These are phyloP conservation scores for Aldrovandia affinis DNA, from an alignment of 2,797 vertebrate species.

Conservation along the genomic window DNA sequence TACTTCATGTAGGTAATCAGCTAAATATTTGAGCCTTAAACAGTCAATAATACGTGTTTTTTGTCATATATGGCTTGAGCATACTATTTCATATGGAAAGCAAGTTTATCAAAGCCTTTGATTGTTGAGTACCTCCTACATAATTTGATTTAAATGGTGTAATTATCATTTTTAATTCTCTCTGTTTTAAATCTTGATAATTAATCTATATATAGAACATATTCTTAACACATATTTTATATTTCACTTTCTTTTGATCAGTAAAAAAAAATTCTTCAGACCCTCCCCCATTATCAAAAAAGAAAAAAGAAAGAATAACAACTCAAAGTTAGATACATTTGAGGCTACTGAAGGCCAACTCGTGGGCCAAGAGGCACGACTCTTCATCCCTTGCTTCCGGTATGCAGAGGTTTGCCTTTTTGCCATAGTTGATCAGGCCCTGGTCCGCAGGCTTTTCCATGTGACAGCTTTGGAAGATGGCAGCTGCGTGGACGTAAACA, in stretches of 20 bases:
- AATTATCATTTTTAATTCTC: too few species aligned
- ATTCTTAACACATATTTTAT: too few species aligned
- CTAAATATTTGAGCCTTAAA: neutral
- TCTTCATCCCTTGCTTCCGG: slow-evolving; percentile 66
- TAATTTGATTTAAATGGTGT: too few species aligned
- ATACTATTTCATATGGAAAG: too few species aligned
- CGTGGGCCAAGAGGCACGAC: slow-evolving; percentile 68
- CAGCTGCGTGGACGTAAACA: slow-evolving; percentile 80
- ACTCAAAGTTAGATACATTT: slow-evolving; percentile 95
- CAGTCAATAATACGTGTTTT: neutral
- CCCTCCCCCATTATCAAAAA: too few species aligned
- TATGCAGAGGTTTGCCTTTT: slow-evolving; percentile 39
- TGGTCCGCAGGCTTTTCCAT: slow-evolving; percentile 69
- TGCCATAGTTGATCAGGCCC: slow-evolving; percentile 74
- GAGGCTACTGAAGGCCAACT: slow-evolving; percentile 84
- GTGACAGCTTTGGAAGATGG: slow-evolving; percentile 81
- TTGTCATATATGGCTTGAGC: neutral
- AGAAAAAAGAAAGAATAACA: too few species aligned
- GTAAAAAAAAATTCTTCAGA: too few species aligned
- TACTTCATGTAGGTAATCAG: neutral
- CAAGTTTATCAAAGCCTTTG: too few species aligned
- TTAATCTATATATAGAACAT: too few species aligned
- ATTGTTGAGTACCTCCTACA: too few species aligned
- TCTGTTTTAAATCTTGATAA: too few species aligned
- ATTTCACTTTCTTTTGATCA: too few species aligned